Evolutionary conservation across 2,113 vertebrate genomes (phyloP).

Genomic region (Chaetura pelagica): DNA sequence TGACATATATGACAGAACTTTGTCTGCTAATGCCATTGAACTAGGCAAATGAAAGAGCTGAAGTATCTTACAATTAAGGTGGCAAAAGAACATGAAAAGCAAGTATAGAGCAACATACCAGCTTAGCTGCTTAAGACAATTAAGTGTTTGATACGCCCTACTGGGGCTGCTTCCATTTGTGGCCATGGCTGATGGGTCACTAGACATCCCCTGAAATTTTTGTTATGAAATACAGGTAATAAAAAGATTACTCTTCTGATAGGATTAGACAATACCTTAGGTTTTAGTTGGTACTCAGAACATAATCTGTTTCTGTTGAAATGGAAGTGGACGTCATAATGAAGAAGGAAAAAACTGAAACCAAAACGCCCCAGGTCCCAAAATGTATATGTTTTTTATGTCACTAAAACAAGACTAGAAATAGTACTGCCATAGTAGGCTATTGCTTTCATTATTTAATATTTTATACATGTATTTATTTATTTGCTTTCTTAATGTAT

Average conservation of each 20-base stretch:
- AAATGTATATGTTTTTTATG: not conserved
- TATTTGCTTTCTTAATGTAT: no score
- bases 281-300: not conserved
- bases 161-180: not conserved
- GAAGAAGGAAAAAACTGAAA: not conserved
- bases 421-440: not conserved
- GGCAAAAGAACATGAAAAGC: constrained; percentile 14
- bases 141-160: not conserved
- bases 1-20: not conserved
- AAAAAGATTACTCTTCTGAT: not conserved
- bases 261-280: not conserved
- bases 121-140: not conserved
- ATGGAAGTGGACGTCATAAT: not conserved
- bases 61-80: constrained; percentile 36
- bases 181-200: not conserved
- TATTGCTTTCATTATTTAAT: not conserved
- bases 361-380: accelerated
- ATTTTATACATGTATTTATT: no score
- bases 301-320: not conserved
- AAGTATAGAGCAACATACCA: not conserved
- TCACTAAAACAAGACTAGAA: not conserved
- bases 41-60: constrained; percentile 28
- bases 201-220: not conserved
- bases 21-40: not conserved
- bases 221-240: not conserved